phyloP scores from a whole-genome alignment of 2,797 vertebrate genomes.

The Acrossocheilus wenchowensis region DNA sequence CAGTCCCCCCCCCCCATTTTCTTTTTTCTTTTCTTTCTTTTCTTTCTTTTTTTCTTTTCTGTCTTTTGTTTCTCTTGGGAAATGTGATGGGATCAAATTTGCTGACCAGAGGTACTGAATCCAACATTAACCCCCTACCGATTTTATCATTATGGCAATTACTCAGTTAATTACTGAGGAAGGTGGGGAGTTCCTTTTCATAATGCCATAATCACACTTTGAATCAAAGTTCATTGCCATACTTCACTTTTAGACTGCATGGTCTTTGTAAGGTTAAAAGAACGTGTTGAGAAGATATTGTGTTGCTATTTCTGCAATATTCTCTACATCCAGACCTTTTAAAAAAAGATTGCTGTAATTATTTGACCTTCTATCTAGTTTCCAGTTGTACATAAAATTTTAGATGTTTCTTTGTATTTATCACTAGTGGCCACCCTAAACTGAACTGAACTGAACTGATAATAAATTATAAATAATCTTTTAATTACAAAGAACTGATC shows the following conservation, averaged over 20 bases:
- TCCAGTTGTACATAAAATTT: not conserved
- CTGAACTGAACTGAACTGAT: too few relatives aligned
- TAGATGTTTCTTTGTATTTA: not conserved
- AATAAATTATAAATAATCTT: not conserved
- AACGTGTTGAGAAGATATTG: not conserved
- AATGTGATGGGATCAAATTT: constrained; percentile 32
- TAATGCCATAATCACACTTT: constrained; percentile 35
- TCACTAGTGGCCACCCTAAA: not conserved
- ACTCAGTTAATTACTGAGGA: constrained; percentile 42
- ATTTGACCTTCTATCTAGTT: not conserved
- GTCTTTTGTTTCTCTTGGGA: constrained; percentile 22
- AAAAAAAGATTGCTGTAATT: not conserved
- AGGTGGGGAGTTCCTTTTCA: constrained; percentile 42
- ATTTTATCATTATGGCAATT: constrained; percentile 57
- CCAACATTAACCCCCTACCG: constrained; percentile 48
- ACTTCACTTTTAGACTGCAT: not conserved
- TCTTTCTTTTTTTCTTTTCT: not conserved
- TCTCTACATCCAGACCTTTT: not conserved
- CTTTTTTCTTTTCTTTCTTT: too few relatives aligned
- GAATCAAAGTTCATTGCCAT: constrained; percentile 31
- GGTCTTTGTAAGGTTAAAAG: not conserved
- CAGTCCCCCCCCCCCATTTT: not conserved
- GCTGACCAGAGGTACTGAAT: constrained; percentile 12
- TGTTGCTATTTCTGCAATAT: not conserved
- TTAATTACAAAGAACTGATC: not conserved